These are phyloP conservation scores for Norana najaformis DNA, from an alignment of 2,888 invertebrate genomes.

Conservation along the genomic window DNA sequence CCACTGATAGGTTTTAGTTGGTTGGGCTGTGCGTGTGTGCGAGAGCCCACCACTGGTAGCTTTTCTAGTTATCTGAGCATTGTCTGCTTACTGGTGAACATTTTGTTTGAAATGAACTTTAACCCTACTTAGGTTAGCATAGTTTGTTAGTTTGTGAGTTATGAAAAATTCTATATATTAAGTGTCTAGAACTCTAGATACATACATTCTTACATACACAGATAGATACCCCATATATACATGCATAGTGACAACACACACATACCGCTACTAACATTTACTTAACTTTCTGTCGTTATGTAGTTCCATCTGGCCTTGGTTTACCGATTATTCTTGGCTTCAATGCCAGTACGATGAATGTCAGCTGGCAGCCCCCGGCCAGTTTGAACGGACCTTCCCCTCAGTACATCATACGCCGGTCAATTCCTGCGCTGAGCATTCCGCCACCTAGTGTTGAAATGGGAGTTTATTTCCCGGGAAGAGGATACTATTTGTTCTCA, in stretches of 20 bases:
- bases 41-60: no score
- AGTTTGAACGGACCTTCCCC: conserved; percentile 57
- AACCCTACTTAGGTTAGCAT: no score
- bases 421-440: conserved; percentile 54
- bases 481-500: conserved; percentile 58
- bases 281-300: conserved; percentile 30
- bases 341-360: conserved; percentile 54
- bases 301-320: conserved; percentile 54
- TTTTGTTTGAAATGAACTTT: no score
- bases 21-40: no score
- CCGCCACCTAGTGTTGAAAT: conserved; percentile 55
- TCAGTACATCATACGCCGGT: conserved; percentile 55
- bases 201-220: no score
- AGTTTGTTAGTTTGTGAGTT: no score
- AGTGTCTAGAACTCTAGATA: no score
- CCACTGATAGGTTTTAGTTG: no score
- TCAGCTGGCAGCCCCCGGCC: conserved; percentile 55
- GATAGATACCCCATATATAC: neutral
- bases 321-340: conserved; percentile 51
- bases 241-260: neutral
- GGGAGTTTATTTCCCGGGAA: conserved; percentile 57
- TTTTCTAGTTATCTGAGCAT: no score
- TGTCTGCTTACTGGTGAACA: no score
- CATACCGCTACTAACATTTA: neutral
- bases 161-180: no score